Base-by-base conservation (phyloP, 2,888 invertebrate genomes). In the Phymatocera aterrima region DNA sequence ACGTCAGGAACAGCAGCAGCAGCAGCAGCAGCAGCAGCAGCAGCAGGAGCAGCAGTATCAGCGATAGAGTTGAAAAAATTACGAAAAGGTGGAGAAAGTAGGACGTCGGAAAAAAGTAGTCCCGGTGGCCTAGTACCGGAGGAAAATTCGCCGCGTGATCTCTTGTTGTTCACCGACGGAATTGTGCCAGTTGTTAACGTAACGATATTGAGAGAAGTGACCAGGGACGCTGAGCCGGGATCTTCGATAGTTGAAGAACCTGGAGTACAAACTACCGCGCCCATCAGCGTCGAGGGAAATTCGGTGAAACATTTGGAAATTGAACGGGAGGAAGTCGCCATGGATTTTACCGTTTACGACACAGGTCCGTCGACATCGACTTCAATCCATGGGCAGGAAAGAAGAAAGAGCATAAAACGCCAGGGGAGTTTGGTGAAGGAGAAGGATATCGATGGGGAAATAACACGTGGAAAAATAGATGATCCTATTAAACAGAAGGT, bases 41-140 rank as follows among this genome's bases (percentile, higher is more conserved):
- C 5, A 54, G 57, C 21, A 54, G 10, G 5, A 6, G 6, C 61
- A 34, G 28, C 15, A n/a, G 6, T 28, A 5, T 34, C 70, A 18
- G 72, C 51, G 34, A 65, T 79, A 12, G 80, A 80, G 24, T 81
- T 81, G 21, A 54, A 79, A 12, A 79, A 78, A 40, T 70, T 79
- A 24, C 15, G 28, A 12, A 12, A n/a, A 28, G 51, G 5, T n/a
- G 46, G 81, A 81, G 80, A 24, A 77, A 83, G 79, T 48, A 78
- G 34, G 12, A 40, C 18, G 0, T 48, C 68, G 21, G 70, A 43
- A 0, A 51, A 51, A 15, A 78, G 37, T 12, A 48, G 51, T 15
- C 46, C 77, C 10, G 48, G 31, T 21, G 60, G 24, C 10, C 54
- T 70, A 3, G 68, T 48, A 18, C 68, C 68, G 21, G 51, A 34